phyloP scores from a whole-genome alignment of 2,888 invertebrate genomes.

The Aphrophora alni region DNA sequence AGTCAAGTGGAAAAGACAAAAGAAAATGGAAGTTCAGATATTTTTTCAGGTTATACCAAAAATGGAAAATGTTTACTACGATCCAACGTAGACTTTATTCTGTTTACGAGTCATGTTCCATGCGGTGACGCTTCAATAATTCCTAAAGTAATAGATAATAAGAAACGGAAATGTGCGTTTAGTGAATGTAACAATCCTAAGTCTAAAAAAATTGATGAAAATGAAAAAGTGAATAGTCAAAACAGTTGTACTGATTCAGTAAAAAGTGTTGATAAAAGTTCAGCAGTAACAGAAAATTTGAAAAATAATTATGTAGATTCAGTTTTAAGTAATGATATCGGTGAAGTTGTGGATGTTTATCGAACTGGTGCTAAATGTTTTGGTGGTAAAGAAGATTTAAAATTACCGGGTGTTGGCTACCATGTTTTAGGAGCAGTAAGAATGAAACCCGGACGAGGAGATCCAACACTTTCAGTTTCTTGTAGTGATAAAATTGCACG shows the following conservation, averaged over 20 bases:
- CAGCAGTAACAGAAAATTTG: not conserved
- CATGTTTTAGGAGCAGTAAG: conserved; percentile 68
- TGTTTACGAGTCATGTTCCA: conserved; percentile 86
- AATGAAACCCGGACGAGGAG: conserved; percentile 74
- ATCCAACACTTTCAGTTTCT: conserved; percentile 85
- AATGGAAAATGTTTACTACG: conserved; percentile 61
- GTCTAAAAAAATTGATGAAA: conserved; percentile 41
- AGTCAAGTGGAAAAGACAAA: conserved; percentile 63
- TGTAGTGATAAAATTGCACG: conserved; percentile 94
- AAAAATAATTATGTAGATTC: conserved; percentile 28
- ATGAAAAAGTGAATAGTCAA: conserved; percentile 46
- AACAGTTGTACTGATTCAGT: not conserved
- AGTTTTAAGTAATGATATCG: conserved; percentile 8
- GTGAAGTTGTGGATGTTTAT: conserved; percentile 58
- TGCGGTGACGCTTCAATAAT: conserved; percentile 95
- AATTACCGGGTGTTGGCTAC: conserved; percentile 65
- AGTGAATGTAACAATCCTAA: conserved; percentile 42
- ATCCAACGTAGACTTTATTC: conserved; percentile 72
- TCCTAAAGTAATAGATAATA: conserved; percentile 58
- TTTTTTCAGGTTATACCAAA: conserved; percentile 46
- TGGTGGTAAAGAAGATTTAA: conserved; percentile 64
- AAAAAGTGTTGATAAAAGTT: not conserved
- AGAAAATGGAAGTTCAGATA: conserved; percentile 50
- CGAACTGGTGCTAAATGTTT: conserved; percentile 93
- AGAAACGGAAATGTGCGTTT: not conserved